A percentile compares a stretch with the other conserved stretches of the same genome.
phyloP scores from a whole-genome alignment of 2,797 vertebrate genomes.

The Prionace glauca region DNA sequence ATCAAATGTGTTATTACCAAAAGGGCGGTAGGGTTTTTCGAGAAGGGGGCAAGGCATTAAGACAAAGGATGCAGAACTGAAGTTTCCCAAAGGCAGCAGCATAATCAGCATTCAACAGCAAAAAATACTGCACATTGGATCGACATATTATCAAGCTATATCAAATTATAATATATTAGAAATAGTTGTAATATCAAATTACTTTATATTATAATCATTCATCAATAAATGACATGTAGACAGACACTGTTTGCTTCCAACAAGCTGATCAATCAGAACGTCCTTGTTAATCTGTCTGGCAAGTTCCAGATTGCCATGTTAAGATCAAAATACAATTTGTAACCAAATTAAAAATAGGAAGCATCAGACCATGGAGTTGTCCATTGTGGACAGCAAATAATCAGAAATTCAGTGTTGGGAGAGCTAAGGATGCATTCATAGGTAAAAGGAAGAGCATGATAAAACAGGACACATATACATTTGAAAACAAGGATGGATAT shows the following conservation, averaged over 20 bases:
- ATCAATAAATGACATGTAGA: neutral
- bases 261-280: neutral
- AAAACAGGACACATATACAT: neutral
- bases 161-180: neutral
- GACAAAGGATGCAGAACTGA: neutral
- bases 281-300: neutral
- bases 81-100: neutral
- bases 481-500: neutral
- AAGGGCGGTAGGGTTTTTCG: neutral
- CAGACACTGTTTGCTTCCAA: neutral
- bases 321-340: neutral
- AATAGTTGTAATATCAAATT: too few species aligned
- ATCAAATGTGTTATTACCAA: neutral
- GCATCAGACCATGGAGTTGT: neutral
- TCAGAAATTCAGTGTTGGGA: neutral
- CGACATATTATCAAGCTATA: too few species aligned
- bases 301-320: neutral
- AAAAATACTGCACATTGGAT: too few species aligned
- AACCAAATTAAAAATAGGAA: neutral
- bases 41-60: neutral
- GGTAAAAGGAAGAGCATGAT: neutral
- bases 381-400: neutral
- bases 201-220: neutral
- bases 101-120: too few species aligned
- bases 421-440: neutral